phyloP scores from a whole-genome alignment of 2,797 vertebrate genomes.

The Eutrigla gurnardus region DNA sequence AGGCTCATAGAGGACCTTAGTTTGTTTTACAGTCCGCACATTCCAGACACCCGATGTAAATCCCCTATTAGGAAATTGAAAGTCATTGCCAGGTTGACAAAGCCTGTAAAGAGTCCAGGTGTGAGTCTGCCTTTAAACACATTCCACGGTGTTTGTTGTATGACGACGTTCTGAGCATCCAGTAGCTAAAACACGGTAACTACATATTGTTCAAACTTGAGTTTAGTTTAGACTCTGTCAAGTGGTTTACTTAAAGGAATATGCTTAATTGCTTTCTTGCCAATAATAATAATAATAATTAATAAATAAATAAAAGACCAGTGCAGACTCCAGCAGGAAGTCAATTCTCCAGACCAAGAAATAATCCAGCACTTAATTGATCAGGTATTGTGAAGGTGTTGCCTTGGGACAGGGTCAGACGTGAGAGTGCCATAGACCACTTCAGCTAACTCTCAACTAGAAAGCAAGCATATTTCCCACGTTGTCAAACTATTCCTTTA shows the following conservation, averaged over 20 bases:
- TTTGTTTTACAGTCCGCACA: constrained; percentile 65
- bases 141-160: background rate
- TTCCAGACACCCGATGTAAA: constrained; percentile 73
- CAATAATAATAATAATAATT: background rate
- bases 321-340: background rate
- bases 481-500: background rate
- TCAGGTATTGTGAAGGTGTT: background rate
- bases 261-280: background rate
- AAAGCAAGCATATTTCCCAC: background rate
- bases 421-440: background rate
- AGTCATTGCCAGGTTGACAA: constrained; percentile 42
- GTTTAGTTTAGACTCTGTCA: background rate
- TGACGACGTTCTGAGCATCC: background rate
- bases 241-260: background rate
- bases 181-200: background rate
- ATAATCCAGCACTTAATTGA: background rate
- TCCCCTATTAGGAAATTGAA: constrained; percentile 49
- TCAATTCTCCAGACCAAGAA: background rate
- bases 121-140: constrained; percentile 9
- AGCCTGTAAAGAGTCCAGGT: constrained; percentile 35
- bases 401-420: background rate
- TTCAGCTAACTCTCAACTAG: background rate
- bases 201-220: background rate
- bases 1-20: constrained; percentile 28
- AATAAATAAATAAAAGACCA: background rate